Base-by-base conservation (phyloP, 2,888 invertebrate genomes). In the Pherbina coryleti region DNA sequence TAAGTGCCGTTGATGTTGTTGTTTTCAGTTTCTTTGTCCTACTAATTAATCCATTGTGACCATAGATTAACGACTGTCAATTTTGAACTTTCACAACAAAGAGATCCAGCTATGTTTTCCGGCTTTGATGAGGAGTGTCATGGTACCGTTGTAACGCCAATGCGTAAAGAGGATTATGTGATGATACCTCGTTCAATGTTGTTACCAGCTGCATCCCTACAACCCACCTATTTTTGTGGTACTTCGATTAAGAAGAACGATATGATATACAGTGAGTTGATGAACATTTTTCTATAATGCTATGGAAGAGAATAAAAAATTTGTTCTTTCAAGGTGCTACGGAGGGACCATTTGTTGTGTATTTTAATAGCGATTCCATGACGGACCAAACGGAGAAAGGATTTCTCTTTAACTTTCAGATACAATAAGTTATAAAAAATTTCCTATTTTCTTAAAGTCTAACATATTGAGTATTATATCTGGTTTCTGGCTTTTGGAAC, bases 311-410 rank as follows among this genome's bases (percentile, higher is more conserved):
- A 49, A 44, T 69, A 64, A 2, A 73, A 73, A 78, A 78, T 66
- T 44, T 81, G 76, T 82, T 80, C 76, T 80, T 85, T 84, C 34
- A 89, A 92, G 92, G 91, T 3, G 89, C 90, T 0, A 92, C 93
- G 0, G 91, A 92, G 0, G 93, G 93, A 0, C 93, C 93, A 0
- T 90, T 93, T 19, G 90, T 91, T 84, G 90, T 93, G 0, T 89
- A 91, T 81, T 93, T 93, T 90, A 90, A 90, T 84, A 92, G 92
- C 44, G 92, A 92, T 85, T 90, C 91, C 74, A 80, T 91, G 49
- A 85, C 85, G 31, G 84, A 87, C 71, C 25, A 78, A 28, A 62
- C 82, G 8, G 88, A 89, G 78, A 84, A 84, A 4, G 89, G 89
- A 14, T 89, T 89, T 79, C 84, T 84, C 49, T 80, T 89, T 74